A percentile compares a stretch with the other conserved stretches of the same genome.
phyloP scores from a whole-genome alignment of 2,888 invertebrate species.

The Portevinia maculata region DNA sequence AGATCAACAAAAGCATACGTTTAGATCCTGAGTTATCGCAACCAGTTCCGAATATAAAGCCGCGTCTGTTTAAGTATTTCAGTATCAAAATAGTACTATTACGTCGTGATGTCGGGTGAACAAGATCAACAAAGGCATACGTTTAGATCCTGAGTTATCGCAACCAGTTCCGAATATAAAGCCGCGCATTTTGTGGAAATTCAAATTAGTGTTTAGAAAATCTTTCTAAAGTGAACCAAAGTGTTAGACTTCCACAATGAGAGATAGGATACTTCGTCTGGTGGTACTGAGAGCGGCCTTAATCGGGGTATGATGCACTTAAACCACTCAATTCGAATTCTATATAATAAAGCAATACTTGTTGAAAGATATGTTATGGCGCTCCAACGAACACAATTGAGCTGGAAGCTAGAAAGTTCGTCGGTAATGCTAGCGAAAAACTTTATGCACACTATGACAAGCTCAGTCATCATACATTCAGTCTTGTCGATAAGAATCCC shows the following conservation, averaged over 20 bases:
- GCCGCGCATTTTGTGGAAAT: too few species aligned
- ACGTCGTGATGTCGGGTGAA: too few species aligned
- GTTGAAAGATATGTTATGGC: background rate
- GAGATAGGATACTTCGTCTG: conserved; percentile 52
- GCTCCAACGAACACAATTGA: conserved; percentile 3
- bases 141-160: too few species aligned
- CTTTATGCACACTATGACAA: background rate
- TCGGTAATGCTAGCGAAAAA: background rate
- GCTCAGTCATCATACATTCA: background rate
- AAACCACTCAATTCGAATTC: background rate
- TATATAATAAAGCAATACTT: background rate
- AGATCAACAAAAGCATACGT: too few species aligned
- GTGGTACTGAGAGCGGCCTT: conserved; percentile 38
- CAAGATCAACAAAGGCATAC: too few species aligned
- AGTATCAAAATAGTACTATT: too few species aligned
- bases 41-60: too few species aligned
- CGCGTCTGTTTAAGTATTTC: too few species aligned
- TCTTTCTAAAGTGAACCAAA: too few species aligned
- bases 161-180: too few species aligned
- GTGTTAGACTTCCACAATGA: background rate
- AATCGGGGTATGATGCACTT: background rate
- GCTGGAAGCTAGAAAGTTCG: conserved; percentile 11
- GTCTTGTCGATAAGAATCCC: conserved; percentile 77
- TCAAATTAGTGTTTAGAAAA: too few species aligned
- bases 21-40: too few species aligned